Evolutionary conservation across 1,140 invertebrate genomes (phyloP).

Genomic region (Meteorus sp.): DNA sequence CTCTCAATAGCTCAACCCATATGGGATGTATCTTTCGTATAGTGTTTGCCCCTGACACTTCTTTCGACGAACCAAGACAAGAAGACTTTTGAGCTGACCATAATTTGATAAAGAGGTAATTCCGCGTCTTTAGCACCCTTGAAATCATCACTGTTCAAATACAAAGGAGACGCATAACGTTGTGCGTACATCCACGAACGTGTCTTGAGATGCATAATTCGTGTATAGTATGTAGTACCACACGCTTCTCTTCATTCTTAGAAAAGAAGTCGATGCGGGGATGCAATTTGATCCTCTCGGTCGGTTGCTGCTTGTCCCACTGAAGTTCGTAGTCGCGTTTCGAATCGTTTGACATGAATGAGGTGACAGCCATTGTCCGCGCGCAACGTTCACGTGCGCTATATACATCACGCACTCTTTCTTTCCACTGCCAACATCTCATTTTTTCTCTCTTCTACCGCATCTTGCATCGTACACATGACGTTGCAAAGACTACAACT

Average conservation of each 20-base stretch:
- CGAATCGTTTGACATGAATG: conserved; percentile 50
- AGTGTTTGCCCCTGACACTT: too few relatives aligned
- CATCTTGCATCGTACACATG: background rate
- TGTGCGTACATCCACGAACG: background rate
- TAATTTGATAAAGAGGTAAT: too few relatives aligned
- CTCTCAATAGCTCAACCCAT: too few relatives aligned
- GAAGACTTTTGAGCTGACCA: too few relatives aligned
- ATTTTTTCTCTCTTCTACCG: background rate
- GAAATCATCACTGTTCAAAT: conserved; percentile 4
- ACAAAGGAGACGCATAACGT: background rate
- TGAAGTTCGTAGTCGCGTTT: conserved; percentile 49
- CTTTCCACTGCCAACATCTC: background rate
- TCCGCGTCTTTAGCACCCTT: too few relatives aligned
- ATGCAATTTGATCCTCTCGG: conserved; percentile 50
- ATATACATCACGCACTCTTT: too few relatives aligned
- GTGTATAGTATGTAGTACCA: background rate
- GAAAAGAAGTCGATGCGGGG: conserved; percentile 36
- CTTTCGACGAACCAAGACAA: too few relatives aligned
- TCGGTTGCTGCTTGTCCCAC: conserved; percentile 26
- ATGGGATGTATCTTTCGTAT: too few relatives aligned
- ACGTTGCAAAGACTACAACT: too few relatives aligned
- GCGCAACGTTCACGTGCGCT: conserved; percentile 41
- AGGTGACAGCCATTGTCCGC: conserved; percentile 55
- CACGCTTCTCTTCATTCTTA: conserved; percentile 9
- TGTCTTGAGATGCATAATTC: background rate